Evolutionary conservation across 2,888 invertebrate species (phyloP), one percentile per base, ranked within the genome.

Genomic region (Platerodrilus igneus): DNA sequence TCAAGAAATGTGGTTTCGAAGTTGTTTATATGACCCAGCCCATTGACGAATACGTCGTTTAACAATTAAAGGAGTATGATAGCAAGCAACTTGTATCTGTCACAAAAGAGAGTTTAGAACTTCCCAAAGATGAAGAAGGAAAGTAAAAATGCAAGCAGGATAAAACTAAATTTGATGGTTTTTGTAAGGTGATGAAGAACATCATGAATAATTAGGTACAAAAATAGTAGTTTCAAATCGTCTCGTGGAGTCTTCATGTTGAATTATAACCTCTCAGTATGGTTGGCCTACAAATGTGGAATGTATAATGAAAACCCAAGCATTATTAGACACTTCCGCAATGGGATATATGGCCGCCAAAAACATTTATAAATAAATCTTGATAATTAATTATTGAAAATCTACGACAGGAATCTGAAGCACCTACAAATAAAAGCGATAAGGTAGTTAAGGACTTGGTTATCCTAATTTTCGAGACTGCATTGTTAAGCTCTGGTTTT

Each of bases 231-330:
- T 99, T 0, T 94, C 94, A 0, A 97, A 96, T 75, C 81, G 97
- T 60, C 72, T 99, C 51, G 96, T 97, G 0, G 88, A 92, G 56
- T 97, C 96, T 1, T 97, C 99, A 0, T 99, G 97, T 76, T 99
- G 97, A 70, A 97, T 99, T 60, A 97, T 99, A 35, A 99, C 97
- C 0, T 91, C 93, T 0, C 96, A 97, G 67, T 99, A 94, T 62
- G 99, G 97, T 30, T 99, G 97, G 99, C 92, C 96, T 1, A 97
- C 97, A 1, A 99, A 99, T 73, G 99, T 99, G 97, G 99, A 99
- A 67, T 83, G 99, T 45, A 99, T 99, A 71, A 99, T 99, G 97
- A 99, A 99, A 71, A 97, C 97, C 0, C 97, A 99, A 69, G 97
- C 97, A 22, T 79, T 99, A 8, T 78, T 96, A 17, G 97, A 99